Conservation (phyloP, 2,113 vertebrate genomes). For the Rutilus rutilus region DNA sequence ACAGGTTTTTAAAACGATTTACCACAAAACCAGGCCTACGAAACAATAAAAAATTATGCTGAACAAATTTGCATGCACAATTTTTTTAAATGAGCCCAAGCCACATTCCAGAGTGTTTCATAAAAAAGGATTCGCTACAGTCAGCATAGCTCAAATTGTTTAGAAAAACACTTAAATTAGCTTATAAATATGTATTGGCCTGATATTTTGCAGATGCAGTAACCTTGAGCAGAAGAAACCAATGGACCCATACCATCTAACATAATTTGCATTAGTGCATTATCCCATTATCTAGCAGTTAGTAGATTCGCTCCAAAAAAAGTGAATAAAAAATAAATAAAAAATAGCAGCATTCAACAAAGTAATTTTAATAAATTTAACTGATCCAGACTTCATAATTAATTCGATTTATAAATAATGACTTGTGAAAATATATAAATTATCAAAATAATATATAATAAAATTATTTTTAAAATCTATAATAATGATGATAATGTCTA, state of each 20-base stretch:
- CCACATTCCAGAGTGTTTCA: neutral
- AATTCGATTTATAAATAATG: neutral
- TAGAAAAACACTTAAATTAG: slow-evolving; percentile 69
- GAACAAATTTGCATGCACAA: neutral
- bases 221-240: slow-evolving; percentile 53
- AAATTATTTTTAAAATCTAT: neutral
- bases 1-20: slow-evolving; percentile 10
- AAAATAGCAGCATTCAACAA: neutral
- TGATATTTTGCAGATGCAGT: slow-evolving; percentile 59
- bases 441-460: neutral
- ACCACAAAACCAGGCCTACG: slow-evolving; percentile 12
- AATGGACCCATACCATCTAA: neutral
- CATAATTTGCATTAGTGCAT: neutral
- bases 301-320: neutral
- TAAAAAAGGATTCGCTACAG: slow-evolving; percentile 46
- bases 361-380: too few species aligned
- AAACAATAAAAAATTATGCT: slow-evolving; percentile 2
- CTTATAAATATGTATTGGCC: slow-evolving; percentile 49
- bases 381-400: neutral
- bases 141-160: slow-evolving; percentile 64
- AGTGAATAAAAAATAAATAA: neutral
- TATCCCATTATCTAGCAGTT: neutral
- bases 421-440: neutral
- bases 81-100: neutral
- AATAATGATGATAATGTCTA: neutral